These are phyloP conservation scores for Pipistrellus pygmaeus DNA, from an alignment of 2,797 vertebrate genomes.

Conservation along the genomic window DNA sequence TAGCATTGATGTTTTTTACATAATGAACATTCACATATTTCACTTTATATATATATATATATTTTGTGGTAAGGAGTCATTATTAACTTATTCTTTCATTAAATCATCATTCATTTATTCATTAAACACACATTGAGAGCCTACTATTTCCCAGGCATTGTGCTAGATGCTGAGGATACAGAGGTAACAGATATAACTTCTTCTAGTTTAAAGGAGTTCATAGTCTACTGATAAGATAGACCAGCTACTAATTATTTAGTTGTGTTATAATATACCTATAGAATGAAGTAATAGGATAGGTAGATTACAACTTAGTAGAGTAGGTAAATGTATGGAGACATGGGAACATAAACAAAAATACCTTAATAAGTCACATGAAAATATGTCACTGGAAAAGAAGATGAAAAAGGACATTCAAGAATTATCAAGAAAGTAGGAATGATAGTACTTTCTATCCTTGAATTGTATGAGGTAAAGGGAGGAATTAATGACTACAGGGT, in stretches of 20 bases:
- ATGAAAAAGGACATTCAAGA: constrained; percentile 1
- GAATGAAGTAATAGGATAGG: not conserved
- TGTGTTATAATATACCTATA: not conserved
- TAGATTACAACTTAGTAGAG: not conserved
- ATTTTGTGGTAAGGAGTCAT: constrained; percentile 8
- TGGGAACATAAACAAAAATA: not conserved
- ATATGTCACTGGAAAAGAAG: not conserved
- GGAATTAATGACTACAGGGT: not conserved
- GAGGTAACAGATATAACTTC: not conserved
- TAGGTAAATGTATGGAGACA: not conserved
- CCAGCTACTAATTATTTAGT: not conserved
- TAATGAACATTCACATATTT: not conserved
- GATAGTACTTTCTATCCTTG: not conserved
- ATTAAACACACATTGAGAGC: not conserved
- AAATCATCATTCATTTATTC: not conserved
- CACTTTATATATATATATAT: not conserved
- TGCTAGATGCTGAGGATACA: not conserved
- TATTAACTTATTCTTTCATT: not conserved
- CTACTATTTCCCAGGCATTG: not conserved
- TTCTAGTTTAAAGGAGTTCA: not conserved
- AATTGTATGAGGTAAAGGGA: not conserved
- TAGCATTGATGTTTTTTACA: not conserved
- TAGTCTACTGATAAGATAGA: not conserved
- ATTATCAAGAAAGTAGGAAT: not conserved
- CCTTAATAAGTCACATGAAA: not conserved